Conservation (phyloP, 2,113 vertebrate species). For the Rhinichthys klamathensis region DNA sequence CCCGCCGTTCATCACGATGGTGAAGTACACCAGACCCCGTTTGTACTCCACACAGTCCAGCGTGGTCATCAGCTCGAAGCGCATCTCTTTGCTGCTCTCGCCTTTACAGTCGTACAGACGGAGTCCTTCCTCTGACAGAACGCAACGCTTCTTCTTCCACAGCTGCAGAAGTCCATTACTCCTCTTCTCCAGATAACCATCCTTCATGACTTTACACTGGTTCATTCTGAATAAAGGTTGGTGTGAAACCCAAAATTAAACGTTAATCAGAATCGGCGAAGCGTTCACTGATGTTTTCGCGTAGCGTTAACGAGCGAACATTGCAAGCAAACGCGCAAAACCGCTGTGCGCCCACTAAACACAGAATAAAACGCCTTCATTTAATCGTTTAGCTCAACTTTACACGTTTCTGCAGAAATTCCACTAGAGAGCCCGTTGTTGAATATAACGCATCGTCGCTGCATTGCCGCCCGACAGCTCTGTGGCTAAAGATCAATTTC, state of each 20-base stretch:
- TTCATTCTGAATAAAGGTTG: constrained; percentile 70
- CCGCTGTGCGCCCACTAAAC: not conserved
- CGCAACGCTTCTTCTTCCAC: constrained; percentile 92
- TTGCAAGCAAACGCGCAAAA: constrained; percentile 8
- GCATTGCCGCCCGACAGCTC: constrained; percentile 3
- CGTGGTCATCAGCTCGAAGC: constrained; percentile 86
- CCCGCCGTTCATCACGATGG: constrained; percentile 87
- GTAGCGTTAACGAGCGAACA: not conserved
- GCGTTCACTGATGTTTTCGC: not conserved
- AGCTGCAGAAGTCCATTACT: constrained; percentile 92
- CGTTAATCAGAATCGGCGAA: not conserved
- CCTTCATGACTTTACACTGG: constrained; percentile 79
- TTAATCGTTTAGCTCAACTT: not conserved
- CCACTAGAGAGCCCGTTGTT: not conserved
- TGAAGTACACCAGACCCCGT: constrained; percentile 89
- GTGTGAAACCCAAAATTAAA: not conserved
- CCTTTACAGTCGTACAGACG: constrained; percentile 74
- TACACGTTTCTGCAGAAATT: not conserved
- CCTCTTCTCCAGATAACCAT: constrained; percentile 91
- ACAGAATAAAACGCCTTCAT: not conserved
- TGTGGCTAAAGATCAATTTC: constrained; percentile 14
- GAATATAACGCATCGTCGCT: not conserved
- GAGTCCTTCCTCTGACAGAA: constrained; percentile 88
- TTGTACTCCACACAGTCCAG: constrained; percentile 96
- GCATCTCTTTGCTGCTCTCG: constrained; percentile 83